These are phyloP conservation scores for Canis aureus DNA, from an alignment of 2,113 vertebrate species.

Conservation along the genomic window DNA sequence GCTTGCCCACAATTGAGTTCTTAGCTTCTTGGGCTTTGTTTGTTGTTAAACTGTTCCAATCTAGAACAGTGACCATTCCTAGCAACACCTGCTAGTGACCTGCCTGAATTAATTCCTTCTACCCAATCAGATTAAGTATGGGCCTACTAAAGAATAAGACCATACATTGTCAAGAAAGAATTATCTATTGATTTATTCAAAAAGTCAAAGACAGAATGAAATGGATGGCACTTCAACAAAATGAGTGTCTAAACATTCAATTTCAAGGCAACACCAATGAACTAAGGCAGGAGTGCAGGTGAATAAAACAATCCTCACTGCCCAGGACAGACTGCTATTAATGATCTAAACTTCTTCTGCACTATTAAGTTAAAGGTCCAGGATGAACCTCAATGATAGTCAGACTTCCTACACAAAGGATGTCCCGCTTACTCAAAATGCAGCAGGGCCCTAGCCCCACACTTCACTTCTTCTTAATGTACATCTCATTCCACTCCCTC, in stretches of 20 bases:
- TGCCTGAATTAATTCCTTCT: neutral
- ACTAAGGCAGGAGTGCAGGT: neutral
- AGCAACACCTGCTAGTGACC: neutral
- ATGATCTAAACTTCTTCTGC: neutral
- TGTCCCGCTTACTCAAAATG: neutral
- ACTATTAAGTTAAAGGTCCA: neutral
- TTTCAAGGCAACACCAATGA: neutral
- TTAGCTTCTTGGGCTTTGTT: neutral
- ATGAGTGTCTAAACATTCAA: neutral
- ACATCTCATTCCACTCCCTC: neutral
- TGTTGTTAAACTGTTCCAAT: neutral
- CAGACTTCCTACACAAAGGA: neutral
- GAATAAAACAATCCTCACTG: neutral
- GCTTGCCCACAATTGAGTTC: neutral
- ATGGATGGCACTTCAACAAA: neutral
- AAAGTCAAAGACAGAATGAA: constrained; percentile 5
- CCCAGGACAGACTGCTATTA: neutral
- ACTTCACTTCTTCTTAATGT: neutral
- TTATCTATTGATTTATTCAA: neutral
- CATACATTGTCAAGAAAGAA: neutral
- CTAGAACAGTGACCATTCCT: neutral
- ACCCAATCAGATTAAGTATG: neutral
- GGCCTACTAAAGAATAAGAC: neutral
- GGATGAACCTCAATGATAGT: too few species aligned
- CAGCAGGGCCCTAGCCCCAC: neutral